Evolutionary conservation across 2,113 vertebrate genomes (phyloP).

Genomic region (Cochlearius cochlearius): DNA sequence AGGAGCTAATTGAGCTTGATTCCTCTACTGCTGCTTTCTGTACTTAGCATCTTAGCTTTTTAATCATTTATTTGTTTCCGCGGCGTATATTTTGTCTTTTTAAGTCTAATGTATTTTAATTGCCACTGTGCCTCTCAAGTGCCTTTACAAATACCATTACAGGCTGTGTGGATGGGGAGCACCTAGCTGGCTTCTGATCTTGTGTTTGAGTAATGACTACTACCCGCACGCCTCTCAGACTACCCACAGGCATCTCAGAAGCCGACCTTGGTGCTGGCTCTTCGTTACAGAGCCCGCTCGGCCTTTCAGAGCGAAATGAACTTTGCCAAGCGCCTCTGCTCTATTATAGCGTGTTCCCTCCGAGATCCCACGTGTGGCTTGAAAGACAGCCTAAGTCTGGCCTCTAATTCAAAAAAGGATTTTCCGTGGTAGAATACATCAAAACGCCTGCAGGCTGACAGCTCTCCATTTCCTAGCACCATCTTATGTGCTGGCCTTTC

Average conservation of each 20-base stretch:
- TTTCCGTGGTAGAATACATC: not conserved
- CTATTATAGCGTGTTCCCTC: not conserved
- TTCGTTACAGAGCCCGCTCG: not conserved
- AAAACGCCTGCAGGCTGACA: not conserved
- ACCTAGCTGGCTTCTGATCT: not conserved
- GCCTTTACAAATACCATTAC: not conserved
- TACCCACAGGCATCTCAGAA: not conserved
- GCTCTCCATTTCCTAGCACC: not conserved
- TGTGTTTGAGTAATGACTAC: not conserved
- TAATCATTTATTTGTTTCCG: not conserved
- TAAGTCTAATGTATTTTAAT: not conserved
- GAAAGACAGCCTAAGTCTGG: not conserved
- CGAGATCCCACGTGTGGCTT: not conserved
- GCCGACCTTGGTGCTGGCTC: accelerated
- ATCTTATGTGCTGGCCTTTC: not conserved
- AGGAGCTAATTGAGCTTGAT: not conserved
- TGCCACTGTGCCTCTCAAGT: not conserved
- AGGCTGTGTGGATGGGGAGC: not conserved
- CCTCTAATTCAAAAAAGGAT: not conserved
- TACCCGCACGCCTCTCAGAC: accelerated
- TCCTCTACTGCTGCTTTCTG: not conserved
- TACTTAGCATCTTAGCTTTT: not conserved
- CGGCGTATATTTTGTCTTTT: not conserved
- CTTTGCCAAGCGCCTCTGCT: not conserved
- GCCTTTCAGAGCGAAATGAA: not conserved